Evolutionary conservation across 2,113 vertebrate species (phyloP).

Genomic region (Tyto alba): DNA sequence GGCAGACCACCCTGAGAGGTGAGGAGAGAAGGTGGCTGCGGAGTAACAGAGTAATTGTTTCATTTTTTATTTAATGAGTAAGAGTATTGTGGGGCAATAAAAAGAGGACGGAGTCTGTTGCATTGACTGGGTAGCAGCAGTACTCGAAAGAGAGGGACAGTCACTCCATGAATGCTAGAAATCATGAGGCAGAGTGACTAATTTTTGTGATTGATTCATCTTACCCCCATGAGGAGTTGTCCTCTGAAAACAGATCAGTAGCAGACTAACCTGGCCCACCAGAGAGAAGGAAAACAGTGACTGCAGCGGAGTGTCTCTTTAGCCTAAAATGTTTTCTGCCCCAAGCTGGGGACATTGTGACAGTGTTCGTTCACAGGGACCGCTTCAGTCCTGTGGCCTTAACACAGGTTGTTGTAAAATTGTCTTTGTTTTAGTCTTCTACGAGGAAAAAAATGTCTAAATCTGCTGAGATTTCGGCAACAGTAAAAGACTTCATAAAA

Average conservation of each 20-base stretch:
- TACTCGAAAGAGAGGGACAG: background rate
- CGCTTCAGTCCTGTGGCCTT: background rate
- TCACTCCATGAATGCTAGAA: background rate
- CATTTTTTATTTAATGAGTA: background rate
- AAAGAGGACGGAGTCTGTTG: background rate
- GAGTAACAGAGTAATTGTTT: background rate
- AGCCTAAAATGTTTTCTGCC: background rate
- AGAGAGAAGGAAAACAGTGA: background rate
- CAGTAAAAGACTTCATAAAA: background rate
- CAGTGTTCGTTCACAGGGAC: background rate
- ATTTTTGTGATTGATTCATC: background rate
- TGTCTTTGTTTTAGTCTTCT: background rate
- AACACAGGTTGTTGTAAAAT: background rate
- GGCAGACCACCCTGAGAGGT: background rate
- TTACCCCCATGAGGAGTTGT: background rate
- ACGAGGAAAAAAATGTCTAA: background rate
- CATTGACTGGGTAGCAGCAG: background rate
- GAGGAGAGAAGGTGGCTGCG: background rate
- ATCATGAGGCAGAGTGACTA: background rate
- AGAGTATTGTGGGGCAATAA: background rate
- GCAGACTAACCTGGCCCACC: background rate
- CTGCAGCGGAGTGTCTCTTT: background rate
- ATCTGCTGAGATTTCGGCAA: background rate
- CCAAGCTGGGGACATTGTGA: background rate
- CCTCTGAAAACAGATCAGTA: background rate